Base-by-base conservation (phyloP, 2,113 vertebrate species). In the Mus musculus region DNA sequence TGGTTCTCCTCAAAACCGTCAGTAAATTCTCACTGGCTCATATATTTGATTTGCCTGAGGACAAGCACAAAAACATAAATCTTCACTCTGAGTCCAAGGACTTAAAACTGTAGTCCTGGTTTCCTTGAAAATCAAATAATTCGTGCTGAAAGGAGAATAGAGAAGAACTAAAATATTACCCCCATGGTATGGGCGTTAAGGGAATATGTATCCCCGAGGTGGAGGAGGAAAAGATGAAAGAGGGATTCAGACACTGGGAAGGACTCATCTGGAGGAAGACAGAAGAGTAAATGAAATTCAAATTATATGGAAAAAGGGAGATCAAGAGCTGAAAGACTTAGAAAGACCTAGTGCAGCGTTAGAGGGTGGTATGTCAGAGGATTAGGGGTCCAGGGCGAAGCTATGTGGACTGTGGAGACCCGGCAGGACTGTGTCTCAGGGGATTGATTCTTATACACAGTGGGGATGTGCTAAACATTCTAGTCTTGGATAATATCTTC, bases 111-210 rank as follows among this genome's bases (percentile, higher is more conserved):
- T 13, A 90, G 36, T 63, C 12, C 63, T n/a, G 3, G 59, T 26
- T 75, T 24, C 65, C n/a, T 56, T 59, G 52, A 90, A 71, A 94
- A 84, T 30, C 56, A 71, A 72, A 84, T 2, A 19, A 17, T 14
- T 22, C n/a, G n/a, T 33, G 14, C 1, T 59, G 26, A 54, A 30
- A 26, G 88, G 49, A 69, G 39, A 81, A 28, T n/a, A 16, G 52
- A 26, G 16, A 1, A 84, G 71, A 92, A 54, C 69, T 26, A 20
- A 69, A 73, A 52, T 49, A 65, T 1, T 30, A 4, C 3, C 0
- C 0, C 20, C 1, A 4, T 46, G 12, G 49, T 12, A 3, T 1
- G 0, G 71, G 14, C 12, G 2, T 8, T 1, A n/a, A 42, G 16
- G 14, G 63, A 52, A 36, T 19, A 10, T 46, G 22, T 9, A 13